Evolutionary conservation across 2,113 vertebrate species (phyloP), one percentile per base, ranked within the genome.

Genomic region (Elaphurus davidianus): DNA sequence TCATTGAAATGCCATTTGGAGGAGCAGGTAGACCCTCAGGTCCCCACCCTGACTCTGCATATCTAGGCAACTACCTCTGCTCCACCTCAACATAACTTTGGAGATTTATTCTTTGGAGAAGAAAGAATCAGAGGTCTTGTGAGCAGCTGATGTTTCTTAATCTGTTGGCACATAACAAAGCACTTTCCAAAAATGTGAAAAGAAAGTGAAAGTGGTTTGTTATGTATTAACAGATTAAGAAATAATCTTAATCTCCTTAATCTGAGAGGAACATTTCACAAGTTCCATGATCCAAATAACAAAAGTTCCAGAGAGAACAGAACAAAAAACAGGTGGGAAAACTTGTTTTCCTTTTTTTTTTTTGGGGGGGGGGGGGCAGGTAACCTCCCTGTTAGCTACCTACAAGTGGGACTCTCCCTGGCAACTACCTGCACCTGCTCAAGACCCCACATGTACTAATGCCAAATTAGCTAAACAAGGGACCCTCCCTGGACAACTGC

Each of bases 311-410:
- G 50, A 87, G 25, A 83, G 60, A 95, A 87, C 0, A 82, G 40
- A 85, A 88, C 17, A 54, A 74, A 90, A 55, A 30, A 15, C 10
- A 10, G 4, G 16, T 28, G 27, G 1, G 10, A 94, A 52, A 43
- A 3, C 4, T 15, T 16, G 15, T 90, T 79, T 19, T 30, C 2
- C 12, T 17, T 47, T 47, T 17, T 40, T 40, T 40, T 40, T 40
- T 40, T 40, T 40, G 30, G 7, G 1, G 5, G 6, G 27, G 15
- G 0, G 3, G 25, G 14, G 2, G 71, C 1, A 12, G 2, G 30
- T 74, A 43, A 40, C 47, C 33, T 52, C 47, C 47, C 17, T 82
- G 47, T n/a, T 50, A 82, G 30, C 79, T 82, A 81, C 71, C 40
- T 76, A 45, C 23, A 43, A 15, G 40, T 45, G 40, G 40, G 23